Base-by-base conservation (phyloP, 2,113 vertebrate species). In the Lycocorax pyrrhopterus region DNA sequence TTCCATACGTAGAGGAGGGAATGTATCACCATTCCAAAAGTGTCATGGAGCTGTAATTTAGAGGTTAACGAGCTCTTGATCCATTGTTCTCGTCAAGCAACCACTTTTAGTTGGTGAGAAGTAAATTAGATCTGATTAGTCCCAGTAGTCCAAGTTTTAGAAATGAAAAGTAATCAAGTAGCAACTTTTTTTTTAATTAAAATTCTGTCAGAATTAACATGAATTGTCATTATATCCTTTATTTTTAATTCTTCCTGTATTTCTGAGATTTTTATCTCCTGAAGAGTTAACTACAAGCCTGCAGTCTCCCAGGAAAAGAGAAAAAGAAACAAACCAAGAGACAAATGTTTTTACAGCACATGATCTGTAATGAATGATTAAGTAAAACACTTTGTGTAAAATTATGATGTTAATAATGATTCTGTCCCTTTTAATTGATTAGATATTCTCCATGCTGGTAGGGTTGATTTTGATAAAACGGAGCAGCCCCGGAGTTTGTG, bases 321-420 rank as follows among this genome's bases (percentile, higher is more conserved):
- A 55, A 92, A 72, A 92, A 79, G 87, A 96, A 96, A 94, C 94
- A 87, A 91, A 97, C 76, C 72, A 30, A 87, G 94, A 97, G 96
- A 97, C 90, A 96, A 97, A 91, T 96, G 96, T 95, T 98, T 97
- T 97, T 96, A 92, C 94, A 96, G 97, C 93, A 84, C 95, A 96
- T 86, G 97, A 96, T 98, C 98, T 96, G 94, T 98, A 98, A 98
- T 98, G 97, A 98, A 98, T 98, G 98, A 98, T 98, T 98, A 98
- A 98, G 97, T 98, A 98, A 98, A 98, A 98, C 97, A 96, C 98
- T 98, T 98, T 97, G 97, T 98, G 97, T 97, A 97, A 98, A 98
- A 98, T 98, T 98, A 98, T 98, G 97, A 98, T 98, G 98, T 98
- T 98, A 98, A 98, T 98, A 98, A 98, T 98, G 98, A 97, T 97